These are phyloP conservation scores for Hippopotamus amphibius DNA, from an alignment of 2,113 vertebrate species.

Conservation along the genomic window DNA sequence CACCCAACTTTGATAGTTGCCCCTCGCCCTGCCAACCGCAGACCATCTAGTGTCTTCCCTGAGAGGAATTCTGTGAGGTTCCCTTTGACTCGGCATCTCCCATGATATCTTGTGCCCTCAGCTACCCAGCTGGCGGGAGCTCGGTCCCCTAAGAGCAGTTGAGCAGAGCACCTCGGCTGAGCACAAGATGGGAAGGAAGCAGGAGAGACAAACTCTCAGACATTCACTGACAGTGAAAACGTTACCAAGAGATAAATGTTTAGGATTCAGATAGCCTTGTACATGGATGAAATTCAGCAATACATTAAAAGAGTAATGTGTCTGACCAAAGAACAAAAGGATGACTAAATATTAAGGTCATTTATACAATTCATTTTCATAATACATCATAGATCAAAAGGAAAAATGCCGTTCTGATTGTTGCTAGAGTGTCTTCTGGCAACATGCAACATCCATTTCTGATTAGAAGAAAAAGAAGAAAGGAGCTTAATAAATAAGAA, in stretches of 20 bases:
- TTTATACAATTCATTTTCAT: neutral
- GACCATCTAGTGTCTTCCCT: neutral
- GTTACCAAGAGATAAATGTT: neutral
- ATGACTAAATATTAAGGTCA: neutral
- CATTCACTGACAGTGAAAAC: neutral
- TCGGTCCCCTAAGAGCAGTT: neutral
- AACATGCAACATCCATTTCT: neutral
- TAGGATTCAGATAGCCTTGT: neutral
- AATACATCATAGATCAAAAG: constrained; percentile 46
- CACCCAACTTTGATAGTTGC: neutral
- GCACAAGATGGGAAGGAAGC: neutral
- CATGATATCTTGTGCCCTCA: neutral
- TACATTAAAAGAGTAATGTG: neutral
- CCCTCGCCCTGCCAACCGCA: neutral
- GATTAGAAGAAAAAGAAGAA: neutral
- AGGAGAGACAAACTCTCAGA: neutral
- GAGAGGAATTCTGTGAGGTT: neutral
- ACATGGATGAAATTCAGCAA: constrained; percentile 29
- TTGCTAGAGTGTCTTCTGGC: neutral
- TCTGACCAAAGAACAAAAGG: neutral
- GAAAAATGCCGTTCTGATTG: neutral
- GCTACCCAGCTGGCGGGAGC: neutral
- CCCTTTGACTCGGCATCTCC: neutral
- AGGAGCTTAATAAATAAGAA: neutral
- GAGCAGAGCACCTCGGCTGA: neutral